phyloP scores from a whole-genome alignment of 2,113 vertebrate species.

The Azemiops feae region DNA sequence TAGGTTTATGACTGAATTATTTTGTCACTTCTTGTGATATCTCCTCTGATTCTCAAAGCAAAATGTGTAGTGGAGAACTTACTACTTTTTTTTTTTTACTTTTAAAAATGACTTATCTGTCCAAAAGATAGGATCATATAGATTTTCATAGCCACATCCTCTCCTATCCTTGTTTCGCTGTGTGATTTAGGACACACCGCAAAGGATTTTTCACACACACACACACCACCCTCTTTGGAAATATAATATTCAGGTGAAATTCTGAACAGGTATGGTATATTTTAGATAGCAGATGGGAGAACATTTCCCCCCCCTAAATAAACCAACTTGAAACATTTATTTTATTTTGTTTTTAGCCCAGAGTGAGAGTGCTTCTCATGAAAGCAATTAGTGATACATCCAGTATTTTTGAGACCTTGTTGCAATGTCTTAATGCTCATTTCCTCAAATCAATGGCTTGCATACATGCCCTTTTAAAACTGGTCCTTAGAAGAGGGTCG shows the following conservation, averaged over 20 bases:
- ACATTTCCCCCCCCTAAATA: no score
- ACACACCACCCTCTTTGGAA: background rate
- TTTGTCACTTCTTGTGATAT: background rate
- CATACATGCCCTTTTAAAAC: background rate
- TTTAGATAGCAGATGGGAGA: background rate
- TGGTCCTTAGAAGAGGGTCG: background rate
- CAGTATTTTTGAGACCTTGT: background rate
- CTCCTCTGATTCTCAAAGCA: background rate
- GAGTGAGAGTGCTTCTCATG: background rate
- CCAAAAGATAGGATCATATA: background rate
- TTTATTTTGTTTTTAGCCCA: background rate
- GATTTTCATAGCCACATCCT: background rate
- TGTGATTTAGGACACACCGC: background rate
- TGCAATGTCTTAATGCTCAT: background rate
- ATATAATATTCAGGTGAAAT: background rate
- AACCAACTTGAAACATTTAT: background rate
- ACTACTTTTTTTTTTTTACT: background rate
- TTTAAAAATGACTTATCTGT: background rate
- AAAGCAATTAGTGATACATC: background rate
- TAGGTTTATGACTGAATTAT: background rate
- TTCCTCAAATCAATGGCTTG: background rate
- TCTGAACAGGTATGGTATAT: background rate
- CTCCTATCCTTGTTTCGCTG: background rate
- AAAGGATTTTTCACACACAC: background rate
- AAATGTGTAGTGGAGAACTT: background rate